Evolutionary conservation across 1,140 invertebrate species (phyloP).

Genomic region (Agrypnia vestita): DNA sequence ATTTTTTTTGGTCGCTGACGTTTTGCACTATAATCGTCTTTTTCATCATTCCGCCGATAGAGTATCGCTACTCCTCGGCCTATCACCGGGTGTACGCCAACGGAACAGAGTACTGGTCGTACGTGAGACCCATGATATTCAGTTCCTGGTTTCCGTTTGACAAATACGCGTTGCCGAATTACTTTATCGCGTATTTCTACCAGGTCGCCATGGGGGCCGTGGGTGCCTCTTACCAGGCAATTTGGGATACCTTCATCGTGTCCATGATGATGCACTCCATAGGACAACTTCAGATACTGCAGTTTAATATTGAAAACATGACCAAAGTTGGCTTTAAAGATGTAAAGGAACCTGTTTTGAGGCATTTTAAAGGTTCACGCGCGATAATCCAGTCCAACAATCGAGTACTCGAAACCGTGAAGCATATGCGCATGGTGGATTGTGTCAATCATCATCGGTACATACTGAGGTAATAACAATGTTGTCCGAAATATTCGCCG

Average conservation of each 20-base stretch:
- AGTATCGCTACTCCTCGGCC: conserved; percentile 54
- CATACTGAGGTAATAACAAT: conserved; percentile 41
- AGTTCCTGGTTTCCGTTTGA: conserved; percentile 62
- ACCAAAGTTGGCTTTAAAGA: conserved; percentile 22
- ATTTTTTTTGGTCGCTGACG: conserved; percentile 55
- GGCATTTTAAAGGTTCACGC: background rate
- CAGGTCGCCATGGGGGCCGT: conserved; percentile 57
- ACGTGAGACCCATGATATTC: conserved; percentile 58
- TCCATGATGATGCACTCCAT: conserved; percentile 60
- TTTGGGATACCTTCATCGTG: conserved; percentile 59
- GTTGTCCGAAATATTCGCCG: no score
- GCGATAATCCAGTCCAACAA: background rate
- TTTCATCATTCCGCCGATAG: conserved; percentile 56
- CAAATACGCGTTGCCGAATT: conserved; percentile 51
- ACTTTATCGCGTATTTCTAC: conserved; percentile 54
- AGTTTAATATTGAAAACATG: conserved; percentile 50
- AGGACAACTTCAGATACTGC: conserved; percentile 59
- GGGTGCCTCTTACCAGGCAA: conserved; percentile 54
- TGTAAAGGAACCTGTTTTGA: background rate
- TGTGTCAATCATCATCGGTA: conserved; percentile 61
- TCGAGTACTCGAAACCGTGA: background rate
- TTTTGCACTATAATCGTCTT: conserved; percentile 54
- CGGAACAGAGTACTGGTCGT: conserved; percentile 56
- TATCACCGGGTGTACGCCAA: conserved; percentile 53
- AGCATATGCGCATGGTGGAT: conserved; percentile 40